Evolutionary conservation across 1,140 invertebrate genomes (phyloP), one percentile per base, ranked within the genome.

Genomic region (Caenorhabditis brenneri): DNA sequence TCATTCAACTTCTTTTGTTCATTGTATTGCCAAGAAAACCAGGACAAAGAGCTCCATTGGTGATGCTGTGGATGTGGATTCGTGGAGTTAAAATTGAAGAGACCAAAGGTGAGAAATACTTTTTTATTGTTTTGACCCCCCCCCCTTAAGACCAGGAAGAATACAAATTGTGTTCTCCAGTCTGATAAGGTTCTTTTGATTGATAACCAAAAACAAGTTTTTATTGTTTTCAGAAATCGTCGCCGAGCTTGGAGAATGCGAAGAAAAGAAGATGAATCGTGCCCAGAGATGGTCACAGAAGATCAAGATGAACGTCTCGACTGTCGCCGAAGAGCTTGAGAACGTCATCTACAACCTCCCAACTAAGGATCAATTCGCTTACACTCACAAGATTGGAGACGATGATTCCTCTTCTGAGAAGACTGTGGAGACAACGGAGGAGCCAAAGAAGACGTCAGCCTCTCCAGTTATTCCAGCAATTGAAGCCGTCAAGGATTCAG

Each of bases 1-100:
- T 88, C 31, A 80, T 79, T 39, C 90, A 91, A 84, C 46, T 90
- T 15, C 53, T 90, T 55, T 58, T 90, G 19, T 90, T 90, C 86
- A 24, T 91, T 24, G 89, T 90, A 4, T 81, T 90, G 27, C 89
- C 89, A 19, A 79, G 89, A 46, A 90, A 90, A 74, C 89, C 89
- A 31, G 84, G 86, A 53, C 90, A 91, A 79, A 51, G 82, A 42
- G 85, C 90, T 27, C 89, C 89, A 6, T 58, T 87, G 36, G 51
- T 90, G 10, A 85, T 82, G n/a, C 78, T 90, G 3, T 87, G 69
- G 65, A 22, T 79, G 29, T 90, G 42, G 82, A 74, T 89, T 58
- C 42, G 85, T 58, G 33, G 80, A 42, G 74, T 58, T 27, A 78
- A 53, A 31, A 65, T 53, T 31, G 80, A 60, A 65, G 80, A 65